Percentiles rank a stretch among this genome's conserved stretches.
These are phyloP conservation scores for Slavum lentiscoides DNA, from an alignment of 2,888 invertebrate genomes.

Conservation along the genomic window DNA sequence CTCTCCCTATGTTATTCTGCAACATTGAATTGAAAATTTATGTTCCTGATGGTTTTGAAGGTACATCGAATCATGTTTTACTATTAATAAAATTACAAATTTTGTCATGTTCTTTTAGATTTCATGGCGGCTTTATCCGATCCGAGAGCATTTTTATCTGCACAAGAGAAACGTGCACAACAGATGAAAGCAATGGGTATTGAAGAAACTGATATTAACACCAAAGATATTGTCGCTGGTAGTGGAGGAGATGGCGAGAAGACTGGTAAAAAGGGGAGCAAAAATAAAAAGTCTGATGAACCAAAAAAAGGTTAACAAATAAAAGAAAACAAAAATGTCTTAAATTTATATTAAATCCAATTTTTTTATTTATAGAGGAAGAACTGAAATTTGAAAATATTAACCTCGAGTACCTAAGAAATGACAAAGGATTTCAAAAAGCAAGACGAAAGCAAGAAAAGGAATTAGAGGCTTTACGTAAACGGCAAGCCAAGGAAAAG, in stretches of 20 bases:
- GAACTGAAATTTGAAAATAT: conserved; percentile 84
- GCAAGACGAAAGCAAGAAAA: conserved; percentile 94
- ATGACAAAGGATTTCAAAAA: conserved; percentile 90
- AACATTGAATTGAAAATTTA: conserved; percentile 99
- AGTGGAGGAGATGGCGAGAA: conserved; percentile 57
- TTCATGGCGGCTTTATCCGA: conserved; percentile 98
- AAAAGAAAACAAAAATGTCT: background rate
- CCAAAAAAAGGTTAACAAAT: conserved; percentile 69
- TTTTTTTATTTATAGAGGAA: conserved; percentile 58
- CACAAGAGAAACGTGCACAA: conserved; percentile 82
- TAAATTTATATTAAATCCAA: background rate
- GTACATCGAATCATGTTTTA: conserved; percentile 60
- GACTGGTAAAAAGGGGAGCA: conserved; percentile 58
- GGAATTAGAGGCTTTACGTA: conserved; percentile 87
- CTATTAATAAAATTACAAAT: background rate
- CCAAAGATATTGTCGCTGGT: conserved; percentile 58
- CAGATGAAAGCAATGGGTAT: conserved; percentile 96
- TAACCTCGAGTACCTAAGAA: conserved; percentile 81
- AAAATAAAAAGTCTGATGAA: conserved; percentile 65
- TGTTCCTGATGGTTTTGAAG: conserved; percentile 98
- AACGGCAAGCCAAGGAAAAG: conserved; percentile 92
- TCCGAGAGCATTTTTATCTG: conserved; percentile 87
- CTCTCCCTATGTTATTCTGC: conserved; percentile 97
- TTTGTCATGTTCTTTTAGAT: conserved; percentile 64
- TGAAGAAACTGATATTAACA: conserved; percentile 70